Conservation (phyloP, 2,113 vertebrate species). For the Mirounga angustirostris region DNA sequence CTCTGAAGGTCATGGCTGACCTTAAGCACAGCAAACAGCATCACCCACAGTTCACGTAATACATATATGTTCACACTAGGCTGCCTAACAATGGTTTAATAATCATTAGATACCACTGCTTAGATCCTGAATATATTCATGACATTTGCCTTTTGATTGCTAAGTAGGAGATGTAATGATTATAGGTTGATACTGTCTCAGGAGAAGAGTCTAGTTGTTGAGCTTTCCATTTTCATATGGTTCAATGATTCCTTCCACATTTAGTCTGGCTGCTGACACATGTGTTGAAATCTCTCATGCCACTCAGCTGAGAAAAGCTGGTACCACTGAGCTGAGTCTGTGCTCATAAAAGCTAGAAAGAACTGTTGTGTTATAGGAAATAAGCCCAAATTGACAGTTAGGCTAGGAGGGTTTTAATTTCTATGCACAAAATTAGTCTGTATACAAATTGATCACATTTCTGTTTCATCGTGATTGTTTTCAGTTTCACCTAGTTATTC, state of each 20-base stretch:
- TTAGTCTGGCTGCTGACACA: constrained; percentile 59
- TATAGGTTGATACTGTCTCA: neutral
- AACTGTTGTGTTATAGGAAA: constrained; percentile 51
- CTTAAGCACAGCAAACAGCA: neutral
- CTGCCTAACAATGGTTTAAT: neutral
- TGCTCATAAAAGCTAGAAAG: constrained; percentile 58
- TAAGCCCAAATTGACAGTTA: constrained; percentile 54
- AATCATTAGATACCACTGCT: constrained; percentile 20
- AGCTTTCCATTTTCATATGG: constrained; percentile 41
- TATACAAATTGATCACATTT: constrained; percentile 10
- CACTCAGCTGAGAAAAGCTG: constrained; percentile 57
- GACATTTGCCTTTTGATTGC: constrained; percentile 27
- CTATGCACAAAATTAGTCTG: constrained; percentile 45
- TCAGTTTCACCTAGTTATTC: constrained; percentile 1
- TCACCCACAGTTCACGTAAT: neutral
- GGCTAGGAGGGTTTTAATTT: constrained; percentile 55
- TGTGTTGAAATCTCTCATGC: constrained; percentile 62
- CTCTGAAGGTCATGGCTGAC: neutral
- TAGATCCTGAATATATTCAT: neutral
- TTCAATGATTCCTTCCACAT: constrained; percentile 64
- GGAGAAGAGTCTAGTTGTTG: constrained; percentile 49
- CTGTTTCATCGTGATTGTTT: constrained; percentile 64
- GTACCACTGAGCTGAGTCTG: constrained; percentile 44
- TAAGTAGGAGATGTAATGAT: constrained; percentile 51
- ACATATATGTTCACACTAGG: neutral